Percentiles rank a stretch among this genome's conserved stretches.
Conservation (phyloP, 2,888 invertebrate species). For the Kryphioiulus occultus region DNA sequence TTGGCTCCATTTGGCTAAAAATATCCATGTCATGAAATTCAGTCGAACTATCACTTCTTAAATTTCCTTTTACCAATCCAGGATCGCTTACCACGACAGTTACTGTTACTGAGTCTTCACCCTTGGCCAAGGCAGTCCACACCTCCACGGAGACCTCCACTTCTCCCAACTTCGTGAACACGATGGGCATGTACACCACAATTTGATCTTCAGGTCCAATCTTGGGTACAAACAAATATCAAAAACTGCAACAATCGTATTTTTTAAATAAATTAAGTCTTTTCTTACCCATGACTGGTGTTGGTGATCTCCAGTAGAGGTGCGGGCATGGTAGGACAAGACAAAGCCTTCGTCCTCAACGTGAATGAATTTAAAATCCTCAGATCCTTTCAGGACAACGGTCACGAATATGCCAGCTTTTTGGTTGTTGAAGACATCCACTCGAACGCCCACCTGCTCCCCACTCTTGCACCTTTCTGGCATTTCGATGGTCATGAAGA, state of each 20-base stretch:
- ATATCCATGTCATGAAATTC: background rate
- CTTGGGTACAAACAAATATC: background rate
- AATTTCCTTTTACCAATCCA: too few relatives aligned
- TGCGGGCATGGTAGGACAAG: slow-evolving; percentile 64
- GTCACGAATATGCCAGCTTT: slow-evolving; percentile 60
- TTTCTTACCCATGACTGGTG: slow-evolving; percentile 64
- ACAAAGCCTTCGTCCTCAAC: slow-evolving; percentile 66
- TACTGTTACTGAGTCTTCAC: slow-evolving; percentile 58
- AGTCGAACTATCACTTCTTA: too few relatives aligned
- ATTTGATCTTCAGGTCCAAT: slow-evolving; percentile 47
- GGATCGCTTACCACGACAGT: slow-evolving; percentile 59
- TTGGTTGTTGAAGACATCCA: slow-evolving; percentile 64
- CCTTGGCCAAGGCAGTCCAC: slow-evolving; percentile 65
- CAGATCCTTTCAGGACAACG: slow-evolving; percentile 64
- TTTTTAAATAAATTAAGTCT: slow-evolving; percentile 28
- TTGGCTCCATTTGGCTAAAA: slow-evolving; percentile 66
- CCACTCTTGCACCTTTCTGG: slow-evolving; percentile 65
- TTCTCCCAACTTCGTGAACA: slow-evolving; percentile 64
- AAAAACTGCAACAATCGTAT: background rate
- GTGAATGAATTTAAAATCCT: slow-evolving; percentile 66
- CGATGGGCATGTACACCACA: slow-evolving; percentile 66
- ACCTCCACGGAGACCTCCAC: slow-evolving; percentile 65
- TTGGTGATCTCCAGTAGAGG: slow-evolving; percentile 66
- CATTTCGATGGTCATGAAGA: slow-evolving; percentile 67
- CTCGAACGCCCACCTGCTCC: slow-evolving; percentile 66